Evolutionary conservation across 2,797 vertebrate species (phyloP).

Genomic region (Sebastiscus albofasciatus): DNA sequence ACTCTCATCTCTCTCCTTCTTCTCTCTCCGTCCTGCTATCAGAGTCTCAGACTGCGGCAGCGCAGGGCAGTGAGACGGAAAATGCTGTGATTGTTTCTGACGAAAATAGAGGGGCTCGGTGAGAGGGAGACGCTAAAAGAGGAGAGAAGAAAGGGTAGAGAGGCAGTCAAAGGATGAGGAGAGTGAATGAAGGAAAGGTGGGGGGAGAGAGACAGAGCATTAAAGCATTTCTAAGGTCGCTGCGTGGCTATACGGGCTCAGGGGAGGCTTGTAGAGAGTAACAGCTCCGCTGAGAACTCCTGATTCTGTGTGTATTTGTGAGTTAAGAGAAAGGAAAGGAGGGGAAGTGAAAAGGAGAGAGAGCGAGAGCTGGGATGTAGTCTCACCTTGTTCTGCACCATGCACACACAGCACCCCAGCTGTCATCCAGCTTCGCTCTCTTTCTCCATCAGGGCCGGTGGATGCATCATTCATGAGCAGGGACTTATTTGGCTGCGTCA

Average conservation of each 20-base stretch:
- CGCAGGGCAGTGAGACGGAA: conserved; percentile 78
- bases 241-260: conserved; percentile 42
- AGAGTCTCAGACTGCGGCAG: conserved; percentile 80
- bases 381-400: conserved; percentile 82
- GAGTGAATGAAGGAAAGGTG: conserved; percentile 9
- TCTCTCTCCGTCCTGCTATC: conserved; percentile 44
- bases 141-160: conserved; percentile 15
- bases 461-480: conserved; percentile 82
- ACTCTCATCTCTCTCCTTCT: conserved; percentile 27
- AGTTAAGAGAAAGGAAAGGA: conserved; percentile 13
- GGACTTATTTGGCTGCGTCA: conserved; percentile 75
- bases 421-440: conserved; percentile 65
- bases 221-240: conserved; percentile 65
- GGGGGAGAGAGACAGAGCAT: conserved; percentile 22
- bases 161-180: conserved; percentile 26
- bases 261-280: conserved; percentile 30
- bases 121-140: conserved; percentile 53
- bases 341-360: background rate
- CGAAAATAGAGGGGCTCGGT: conserved; percentile 71
- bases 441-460: conserved; percentile 61
- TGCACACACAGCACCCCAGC: conserved; percentile 75
- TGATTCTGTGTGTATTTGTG: conserved; percentile 41
- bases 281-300: conserved; percentile 47
- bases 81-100: conserved; percentile 84
- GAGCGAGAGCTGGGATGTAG: conserved; percentile 22